Conservation (phyloP, 2,113 vertebrate genomes). For the Catharus bicknelli region DNA sequence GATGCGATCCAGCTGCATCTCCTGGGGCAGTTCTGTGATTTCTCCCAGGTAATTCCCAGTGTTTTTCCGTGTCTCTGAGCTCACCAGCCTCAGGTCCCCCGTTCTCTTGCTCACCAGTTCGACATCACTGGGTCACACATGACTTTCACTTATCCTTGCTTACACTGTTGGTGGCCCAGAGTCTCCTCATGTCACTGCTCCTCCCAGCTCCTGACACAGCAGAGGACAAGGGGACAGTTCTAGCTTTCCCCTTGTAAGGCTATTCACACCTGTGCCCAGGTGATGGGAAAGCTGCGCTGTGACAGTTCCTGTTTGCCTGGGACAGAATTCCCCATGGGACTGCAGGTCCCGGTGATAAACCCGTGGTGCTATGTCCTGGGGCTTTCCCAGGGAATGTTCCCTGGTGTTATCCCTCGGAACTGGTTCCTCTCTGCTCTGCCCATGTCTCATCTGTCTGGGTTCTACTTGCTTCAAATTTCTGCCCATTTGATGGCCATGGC, state of each 20-base stretch:
- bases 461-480: not conserved
- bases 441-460: not conserved
- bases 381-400: not conserved
- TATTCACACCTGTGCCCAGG: not conserved
- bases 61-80: not conserved
- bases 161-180: not conserved
- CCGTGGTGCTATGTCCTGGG: rapidly evolving
- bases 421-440: not conserved
- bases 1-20: not conserved
- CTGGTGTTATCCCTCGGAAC: not conserved
- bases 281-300: not conserved
- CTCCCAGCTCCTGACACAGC: not conserved
- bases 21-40: not conserved
- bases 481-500: not conserved
- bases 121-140: not conserved
- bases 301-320: not conserved
- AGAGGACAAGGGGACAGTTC: not conserved
- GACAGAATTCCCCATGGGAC: not conserved
- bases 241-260: not conserved
- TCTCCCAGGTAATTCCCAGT: not conserved
- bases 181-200: rapidly evolving
- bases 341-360: not conserved
- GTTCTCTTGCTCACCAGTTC: not conserved
- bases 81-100: not conserved
- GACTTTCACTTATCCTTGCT: not conserved